Evolutionary conservation across 2,113 vertebrate species (phyloP).

Genomic region (Microcebus murinus): DNA sequence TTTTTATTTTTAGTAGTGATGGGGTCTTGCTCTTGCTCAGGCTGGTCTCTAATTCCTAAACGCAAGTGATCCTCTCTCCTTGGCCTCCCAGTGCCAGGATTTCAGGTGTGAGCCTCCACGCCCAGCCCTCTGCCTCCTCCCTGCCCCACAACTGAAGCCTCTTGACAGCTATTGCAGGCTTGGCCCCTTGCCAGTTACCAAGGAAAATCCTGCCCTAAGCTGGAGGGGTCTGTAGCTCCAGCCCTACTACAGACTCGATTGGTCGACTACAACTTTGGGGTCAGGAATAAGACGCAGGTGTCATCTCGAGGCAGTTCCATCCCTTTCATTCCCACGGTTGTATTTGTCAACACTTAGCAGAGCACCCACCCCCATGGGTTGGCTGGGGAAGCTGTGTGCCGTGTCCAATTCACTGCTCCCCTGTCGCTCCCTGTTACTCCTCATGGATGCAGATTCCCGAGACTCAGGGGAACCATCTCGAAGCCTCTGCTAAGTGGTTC

Average conservation of each 20-base stretch:
- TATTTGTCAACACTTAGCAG: not conserved
- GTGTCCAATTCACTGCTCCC: not conserved
- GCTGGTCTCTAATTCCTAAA: no score
- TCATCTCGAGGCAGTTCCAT: not conserved
- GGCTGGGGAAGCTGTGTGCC: not conserved
- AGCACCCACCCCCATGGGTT: not conserved
- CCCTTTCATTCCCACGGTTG: not conserved
- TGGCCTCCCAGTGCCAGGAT: no score
- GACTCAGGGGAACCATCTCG: not conserved
- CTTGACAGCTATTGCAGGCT: not conserved
- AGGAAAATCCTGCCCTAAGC: not conserved
- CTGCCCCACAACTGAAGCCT: not conserved
- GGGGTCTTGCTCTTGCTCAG: no score
- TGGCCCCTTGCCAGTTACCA: not conserved
- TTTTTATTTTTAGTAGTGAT: no score
- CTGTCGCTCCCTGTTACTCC: not conserved
- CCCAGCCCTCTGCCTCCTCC: no score
- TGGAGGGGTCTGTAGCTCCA: not conserved
- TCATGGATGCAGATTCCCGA: not conserved
- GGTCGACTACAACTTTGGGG: not conserved
- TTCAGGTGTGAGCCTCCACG: no score
- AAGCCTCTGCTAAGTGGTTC: conserved; percentile 50
- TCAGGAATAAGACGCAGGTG: not conserved
- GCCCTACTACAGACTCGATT: not conserved
- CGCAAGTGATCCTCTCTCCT: no score